Percentiles rank a stretch among this genome's conserved stretches.
These are phyloP conservation scores for Popillia japonica DNA, from an alignment of 1,140 invertebrate species.

Conservation along the genomic window DNA sequence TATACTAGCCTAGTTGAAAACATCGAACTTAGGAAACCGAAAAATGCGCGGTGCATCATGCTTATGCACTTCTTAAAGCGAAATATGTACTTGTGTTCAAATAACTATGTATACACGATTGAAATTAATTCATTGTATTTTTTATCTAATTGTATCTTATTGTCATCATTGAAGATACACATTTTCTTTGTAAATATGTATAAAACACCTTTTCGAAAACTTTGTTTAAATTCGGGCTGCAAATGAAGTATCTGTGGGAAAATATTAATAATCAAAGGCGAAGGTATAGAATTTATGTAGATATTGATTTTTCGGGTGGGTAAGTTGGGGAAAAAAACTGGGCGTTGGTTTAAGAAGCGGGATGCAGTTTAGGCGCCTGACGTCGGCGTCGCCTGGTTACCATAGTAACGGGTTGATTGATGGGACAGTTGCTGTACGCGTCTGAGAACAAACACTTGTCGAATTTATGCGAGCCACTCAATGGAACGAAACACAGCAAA, in stretches of 20 bases:
- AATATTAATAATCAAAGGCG: conserved; percentile 42
- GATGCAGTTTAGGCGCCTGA: conserved; percentile 54
- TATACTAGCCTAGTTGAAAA: conserved; percentile 56
- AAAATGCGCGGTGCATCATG: conserved; percentile 28
- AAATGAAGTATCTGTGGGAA: conserved; percentile 5
- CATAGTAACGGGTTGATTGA: conserved; percentile 55
- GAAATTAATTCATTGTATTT: neutral
- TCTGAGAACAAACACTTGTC: conserved; percentile 54
- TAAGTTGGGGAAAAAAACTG: conserved; percentile 55
- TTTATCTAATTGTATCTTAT: neutral
- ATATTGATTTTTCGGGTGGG: conserved; percentile 57
- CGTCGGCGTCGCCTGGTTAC: conserved; percentile 53
- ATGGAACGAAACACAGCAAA: conserved; percentile 21
- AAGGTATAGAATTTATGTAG: conserved; percentile 55
- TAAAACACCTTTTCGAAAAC: neutral
- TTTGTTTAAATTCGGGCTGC: conserved; percentile 16
- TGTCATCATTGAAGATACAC: neutral
- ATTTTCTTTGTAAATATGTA: neutral
- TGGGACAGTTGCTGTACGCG: conserved; percentile 51
- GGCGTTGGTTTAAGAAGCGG: conserved; percentile 57
- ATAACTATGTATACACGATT: neutral
- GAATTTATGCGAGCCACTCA: conserved; percentile 47
- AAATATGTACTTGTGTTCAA: neutral
- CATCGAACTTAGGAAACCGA: conserved; percentile 43
- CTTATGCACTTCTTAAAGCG: neutral